Conservation (phyloP, 2,888 invertebrate species). For the Leptinotarsa peninsularis region DNA sequence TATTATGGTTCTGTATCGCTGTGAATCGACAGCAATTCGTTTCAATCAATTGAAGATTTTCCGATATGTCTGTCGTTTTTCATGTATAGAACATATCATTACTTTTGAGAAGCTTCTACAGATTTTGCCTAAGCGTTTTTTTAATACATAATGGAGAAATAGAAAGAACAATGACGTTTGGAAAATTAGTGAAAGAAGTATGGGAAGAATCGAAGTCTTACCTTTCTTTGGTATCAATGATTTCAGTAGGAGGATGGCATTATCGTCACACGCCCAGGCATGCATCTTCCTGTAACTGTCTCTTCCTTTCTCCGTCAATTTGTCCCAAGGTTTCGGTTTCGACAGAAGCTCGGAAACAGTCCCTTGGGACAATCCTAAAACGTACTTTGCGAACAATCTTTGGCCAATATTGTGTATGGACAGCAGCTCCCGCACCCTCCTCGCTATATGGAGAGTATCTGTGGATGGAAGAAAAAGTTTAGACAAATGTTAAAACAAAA, state of each 20-base stretch:
- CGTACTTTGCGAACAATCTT: slow-evolving; percentile 97
- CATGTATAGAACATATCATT: no score
- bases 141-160: no score
- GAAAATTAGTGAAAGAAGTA: no score
- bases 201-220: slow-evolving; percentile 67
- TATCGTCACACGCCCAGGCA: slow-evolving; percentile 98
- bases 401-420: slow-evolving; percentile 99
- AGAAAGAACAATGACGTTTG: no score
- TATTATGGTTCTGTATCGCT: no score
- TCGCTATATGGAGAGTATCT: slow-evolving; percentile 94
- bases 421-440: slow-evolving; percentile 91
- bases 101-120: no score
- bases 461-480: slow-evolving; percentile 29
- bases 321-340: slow-evolving; percentile 99
- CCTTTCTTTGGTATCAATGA: slow-evolving; percentile 98
- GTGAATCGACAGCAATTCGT: no score
- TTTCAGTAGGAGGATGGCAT: slow-evolving; percentile 96
- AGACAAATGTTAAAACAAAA: background rate
- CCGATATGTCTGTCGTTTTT: no score
- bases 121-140: no score
- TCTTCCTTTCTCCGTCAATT: slow-evolving; percentile 98
- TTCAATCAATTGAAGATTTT: no score
- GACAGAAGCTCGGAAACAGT: slow-evolving; percentile 98
- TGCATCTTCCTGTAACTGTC: slow-evolving; percentile 99
- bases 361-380: slow-evolving; percentile 95